Base-by-base conservation (phyloP, 2,113 vertebrate species). In the Bostrychus sinensis region DNA sequence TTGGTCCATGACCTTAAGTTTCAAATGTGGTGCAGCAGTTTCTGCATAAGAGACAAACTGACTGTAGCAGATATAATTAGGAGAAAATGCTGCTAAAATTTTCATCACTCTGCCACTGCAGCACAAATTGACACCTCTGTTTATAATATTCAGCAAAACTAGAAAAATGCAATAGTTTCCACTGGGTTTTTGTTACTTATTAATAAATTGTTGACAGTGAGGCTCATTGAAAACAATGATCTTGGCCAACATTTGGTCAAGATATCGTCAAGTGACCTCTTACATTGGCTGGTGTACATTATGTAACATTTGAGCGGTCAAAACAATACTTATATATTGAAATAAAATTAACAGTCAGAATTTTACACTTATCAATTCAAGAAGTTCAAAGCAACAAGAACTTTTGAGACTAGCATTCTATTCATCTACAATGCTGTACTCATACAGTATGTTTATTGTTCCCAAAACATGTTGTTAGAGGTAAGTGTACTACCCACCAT, bases 161-260 rank as follows among this genome's bases (percentile, higher is more conserved):
- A 50, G 41, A 41, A 60, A 59, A 23, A 62, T 9, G 38, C n/a
- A n/a, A n/a, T n/a, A n/a, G n/a, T 70, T 62, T 38, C 19, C 36
- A 51, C 38, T 37, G 36, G 65, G 16, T 51, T 62, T 76, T 46
- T 43, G 48, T 67, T 64, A 73, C 60, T 71, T 55, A 64, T 68
- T 51, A 56, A 41, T 13, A 43, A 46, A 57, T 26, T 59, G 50
- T 11, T 66, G 50, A 76, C 66, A 66, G 65, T 14, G 32, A 62
- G 32, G 39, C 11, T 17, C 43, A 19, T 19, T 13, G n/a, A 20
- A 61, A 46, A 23, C 20, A 46, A 46, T 23, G 9, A 46, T 46
- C 4, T 12, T 7, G 43, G 12, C 2, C 7, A 45, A 22, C 13
- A 9, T 23, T 46, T n/a, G n/a, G n/a, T n/a, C n/a, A n/a, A n/a